These are phyloP conservation scores for Dastarcus helophoroides DNA, from an alignment of 2,888 invertebrate genomes.

Conservation along the genomic window DNA sequence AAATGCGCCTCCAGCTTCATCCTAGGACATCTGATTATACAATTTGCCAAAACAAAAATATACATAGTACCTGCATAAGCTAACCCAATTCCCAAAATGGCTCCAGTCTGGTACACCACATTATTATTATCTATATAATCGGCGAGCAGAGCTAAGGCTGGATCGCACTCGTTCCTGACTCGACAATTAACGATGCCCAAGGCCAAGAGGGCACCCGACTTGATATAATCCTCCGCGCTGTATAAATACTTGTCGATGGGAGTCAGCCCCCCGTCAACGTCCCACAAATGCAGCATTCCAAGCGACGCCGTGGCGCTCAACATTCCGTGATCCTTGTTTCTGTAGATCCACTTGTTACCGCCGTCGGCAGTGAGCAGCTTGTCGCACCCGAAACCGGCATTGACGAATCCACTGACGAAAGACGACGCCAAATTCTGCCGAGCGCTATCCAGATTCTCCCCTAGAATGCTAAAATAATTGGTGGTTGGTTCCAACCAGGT, in stretches of 20 bases:
- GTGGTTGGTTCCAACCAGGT: constrained; percentile 78
- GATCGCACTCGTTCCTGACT: constrained; percentile 95
- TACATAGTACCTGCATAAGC: constrained; percentile 75
- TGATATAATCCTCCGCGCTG: constrained; percentile 53
- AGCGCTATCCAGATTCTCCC: constrained; percentile 76
- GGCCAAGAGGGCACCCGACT: constrained; percentile 91
- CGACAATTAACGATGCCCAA: constrained; percentile 97
- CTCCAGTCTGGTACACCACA: constrained; percentile 74
- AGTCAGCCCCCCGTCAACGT: constrained; percentile 94
- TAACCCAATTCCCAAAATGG: constrained; percentile 77
- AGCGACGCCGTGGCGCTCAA: constrained; percentile 93
- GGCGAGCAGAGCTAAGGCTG: constrained; percentile 87
- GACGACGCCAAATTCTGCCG: constrained; percentile 94
- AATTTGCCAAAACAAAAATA: neutral
- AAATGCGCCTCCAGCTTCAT: too few relatives aligned
- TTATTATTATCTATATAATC: constrained; percentile 86
- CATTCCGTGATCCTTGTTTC: constrained; percentile 97
- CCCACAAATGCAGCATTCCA: constrained; percentile 93
- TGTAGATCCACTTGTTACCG: constrained; percentile 68
- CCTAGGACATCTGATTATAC: too few relatives aligned
- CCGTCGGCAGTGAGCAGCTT: constrained; percentile 80
- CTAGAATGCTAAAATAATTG: constrained; percentile 58
- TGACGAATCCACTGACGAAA: constrained; percentile 98
- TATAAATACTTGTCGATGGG: constrained; percentile 89
- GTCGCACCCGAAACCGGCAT: constrained; percentile 94